Base-by-base conservation (phyloP, 1,140 invertebrate species). In the Dendroctonus ponderosae region DNA sequence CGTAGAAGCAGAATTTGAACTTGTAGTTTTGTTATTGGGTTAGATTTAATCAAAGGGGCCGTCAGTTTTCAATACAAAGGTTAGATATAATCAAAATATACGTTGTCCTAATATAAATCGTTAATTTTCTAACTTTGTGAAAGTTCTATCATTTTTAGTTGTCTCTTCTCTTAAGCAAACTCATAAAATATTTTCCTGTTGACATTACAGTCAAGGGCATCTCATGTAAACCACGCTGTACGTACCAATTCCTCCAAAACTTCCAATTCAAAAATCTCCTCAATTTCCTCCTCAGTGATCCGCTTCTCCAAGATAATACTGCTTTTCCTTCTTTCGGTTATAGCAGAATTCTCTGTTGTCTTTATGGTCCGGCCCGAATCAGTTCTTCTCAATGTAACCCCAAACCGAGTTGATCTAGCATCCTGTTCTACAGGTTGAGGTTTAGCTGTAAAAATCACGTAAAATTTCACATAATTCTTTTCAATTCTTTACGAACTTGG, bases 191-290 rank as follows among this genome's bases (percentile, higher is more conserved):
- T 26, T 26, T 26, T 26, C 3, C 26, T 26, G 26, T 26, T 26
- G 26, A 26, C 26, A 26, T 26, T 26, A 2, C 26, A 26, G 3
- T 26, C 1, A 26, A n/a, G 9, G 51, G 52, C 67, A 60, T 42
- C 26, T 26, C 26, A 26, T 26, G 26, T 26, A 26, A 26, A 26
- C 26, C 26, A 26, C 26, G 1, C 26, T 26, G 26, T 58, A 70
- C 75, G 80, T 77, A 88, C 86, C 81, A 90, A 82, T 80, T 83
- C 80, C 78, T 91, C 89, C 50, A 91, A 79, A 62, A 87, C 76
- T 72, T 83, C 80, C 61, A 90, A 72, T 70, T 90, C 87, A 66
- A 84, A 87, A 64, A 91, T 89, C 66, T 88, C 85, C 75, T 91
- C 89, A 62, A 91, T 85, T 62, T 85, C 79, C 66, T 80, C 78